A percentile compares a stretch with the other conserved stretches of the same genome.
Evolutionary conservation across 2,113 vertebrate species (phyloP).

Genomic region (Leptocoma aspasia): DNA sequence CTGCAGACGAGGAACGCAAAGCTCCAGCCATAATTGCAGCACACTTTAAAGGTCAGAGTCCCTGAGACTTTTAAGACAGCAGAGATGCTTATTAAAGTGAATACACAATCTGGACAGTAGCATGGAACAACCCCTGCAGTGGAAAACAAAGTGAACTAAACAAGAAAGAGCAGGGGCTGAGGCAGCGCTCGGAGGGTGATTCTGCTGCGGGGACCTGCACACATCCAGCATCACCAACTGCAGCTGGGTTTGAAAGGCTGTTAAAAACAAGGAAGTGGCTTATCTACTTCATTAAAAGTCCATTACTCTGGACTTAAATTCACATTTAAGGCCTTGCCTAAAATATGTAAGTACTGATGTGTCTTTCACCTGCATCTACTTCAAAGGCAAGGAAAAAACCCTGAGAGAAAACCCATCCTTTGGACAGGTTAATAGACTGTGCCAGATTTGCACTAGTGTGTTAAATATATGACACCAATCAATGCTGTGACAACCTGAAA

Average conservation of each 20-base stretch:
- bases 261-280: not conserved
- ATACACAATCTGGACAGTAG: not conserved
- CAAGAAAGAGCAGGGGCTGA: not conserved
- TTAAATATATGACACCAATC: not conserved
- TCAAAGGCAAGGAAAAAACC: not conserved
- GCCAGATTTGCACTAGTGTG: not conserved
- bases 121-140: not conserved
- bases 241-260: not conserved
- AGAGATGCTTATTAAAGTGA: slow-evolving; percentile 36
- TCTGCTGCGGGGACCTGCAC: not conserved
- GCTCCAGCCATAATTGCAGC: slow-evolving; percentile 63
- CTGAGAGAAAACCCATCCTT: not conserved
- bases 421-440: not conserved
- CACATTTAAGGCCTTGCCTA: not conserved
- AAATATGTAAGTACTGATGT: not conserved
- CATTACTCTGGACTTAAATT: not conserved
- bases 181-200: not conserved
- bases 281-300: not conserved
- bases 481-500: not conserved
- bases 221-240: not conserved
- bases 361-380: not conserved
- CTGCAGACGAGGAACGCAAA: slow-evolving; percentile 64
- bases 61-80: slow-evolving; percentile 36
- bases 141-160: not conserved
- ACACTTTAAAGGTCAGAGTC: slow-evolving; percentile 71